Base-by-base conservation (phyloP, 2,113 vertebrate genomes). In the Mormyrus lacerda region DNA sequence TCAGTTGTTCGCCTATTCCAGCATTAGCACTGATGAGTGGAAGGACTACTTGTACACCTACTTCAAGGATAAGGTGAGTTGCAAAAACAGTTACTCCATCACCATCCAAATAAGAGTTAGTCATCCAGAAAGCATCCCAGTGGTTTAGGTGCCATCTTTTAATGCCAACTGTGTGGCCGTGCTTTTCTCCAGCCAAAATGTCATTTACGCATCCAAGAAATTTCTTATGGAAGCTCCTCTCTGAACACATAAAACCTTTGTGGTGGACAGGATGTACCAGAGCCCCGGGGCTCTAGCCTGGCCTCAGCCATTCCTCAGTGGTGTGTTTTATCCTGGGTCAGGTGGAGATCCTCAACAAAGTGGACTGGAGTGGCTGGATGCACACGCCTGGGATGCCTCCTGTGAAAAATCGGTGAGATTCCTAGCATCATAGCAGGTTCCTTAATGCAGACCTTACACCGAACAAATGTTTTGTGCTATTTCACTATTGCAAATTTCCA, bases 361-460 rank as follows among this genome's bases (percentile, higher is more conserved):
- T 99, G 88, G 98, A 99, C 91, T 99, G 98, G 98, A 96, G 97
- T 15, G 93, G 94, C 0, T 99, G 98, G 98, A 97, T 99, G 92
- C 93, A 97, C 90, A 95, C 97, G 27, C 97, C 98, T 48, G 98
- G 98, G 85, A 97, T 99, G 96, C 97, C 98, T 85, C 97, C 98
- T 0, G 94, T 96, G 42, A 97, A 97, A 89, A 97, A 97, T 89
- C 94, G 89, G 98, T 99, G 88, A 89, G 88, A 55, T n/a, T 73
- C 5, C 4, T 5, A 44, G 27, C 1, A 53, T 11, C 55, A 1
- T 4, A 3, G 55, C 13, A 31, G 48, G 10, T 27, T 31, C 61
- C 61, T 27, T 69, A 31, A 31, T 13, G n/a, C 61, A 11, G 61
- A 24, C 7, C 21, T 61, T 61, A 27, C 21, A 55, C 17, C 53